Evolutionary conservation across 2,113 vertebrate species (phyloP).

Genomic region (Aldabrachelys gigantea): DNA sequence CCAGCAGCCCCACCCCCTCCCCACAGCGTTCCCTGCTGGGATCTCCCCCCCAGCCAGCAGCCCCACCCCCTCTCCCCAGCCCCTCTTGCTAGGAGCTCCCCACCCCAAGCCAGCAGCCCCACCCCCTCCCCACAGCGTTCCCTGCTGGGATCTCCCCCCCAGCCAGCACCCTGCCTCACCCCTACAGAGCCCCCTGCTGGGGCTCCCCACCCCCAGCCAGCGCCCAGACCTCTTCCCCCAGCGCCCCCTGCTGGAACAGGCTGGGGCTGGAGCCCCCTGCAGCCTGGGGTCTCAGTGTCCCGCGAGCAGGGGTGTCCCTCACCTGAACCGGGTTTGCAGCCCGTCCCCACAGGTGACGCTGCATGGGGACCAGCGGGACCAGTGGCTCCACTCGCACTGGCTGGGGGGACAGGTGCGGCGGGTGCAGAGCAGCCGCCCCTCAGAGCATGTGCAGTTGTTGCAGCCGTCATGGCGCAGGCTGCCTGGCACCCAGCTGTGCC

Average conservation of each 20-base stretch:
- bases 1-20: no score
- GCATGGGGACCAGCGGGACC: constrained; percentile 89
- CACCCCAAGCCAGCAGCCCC: not conserved
- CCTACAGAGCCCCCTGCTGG: not conserved
- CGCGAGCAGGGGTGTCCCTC: not conserved
- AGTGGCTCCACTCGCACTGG: constrained; percentile 86
- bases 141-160: no score
- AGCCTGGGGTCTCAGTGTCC: not conserved
- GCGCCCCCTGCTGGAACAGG: not conserved
- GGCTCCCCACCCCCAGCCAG: not conserved
- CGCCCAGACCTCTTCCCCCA: not conserved
- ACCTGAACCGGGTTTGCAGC: constrained; percentile 86
- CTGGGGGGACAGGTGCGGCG: constrained; percentile 69
- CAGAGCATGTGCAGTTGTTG: constrained; percentile 86
- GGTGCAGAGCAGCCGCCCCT: constrained; percentile 82
- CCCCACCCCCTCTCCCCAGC: not conserved
- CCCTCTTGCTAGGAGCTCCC: not conserved
- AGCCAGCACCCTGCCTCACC: not conserved
- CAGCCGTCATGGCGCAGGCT: constrained; percentile 82
- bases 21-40: no score
- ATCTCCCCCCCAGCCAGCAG: no score
- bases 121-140: no score
- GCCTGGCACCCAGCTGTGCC: constrained; percentile 86
- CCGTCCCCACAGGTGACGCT: constrained; percentile 84
- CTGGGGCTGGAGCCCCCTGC: not conserved